phyloP scores from a whole-genome alignment of 2,888 invertebrate genomes.

The Eupithecia abbreviata region DNA sequence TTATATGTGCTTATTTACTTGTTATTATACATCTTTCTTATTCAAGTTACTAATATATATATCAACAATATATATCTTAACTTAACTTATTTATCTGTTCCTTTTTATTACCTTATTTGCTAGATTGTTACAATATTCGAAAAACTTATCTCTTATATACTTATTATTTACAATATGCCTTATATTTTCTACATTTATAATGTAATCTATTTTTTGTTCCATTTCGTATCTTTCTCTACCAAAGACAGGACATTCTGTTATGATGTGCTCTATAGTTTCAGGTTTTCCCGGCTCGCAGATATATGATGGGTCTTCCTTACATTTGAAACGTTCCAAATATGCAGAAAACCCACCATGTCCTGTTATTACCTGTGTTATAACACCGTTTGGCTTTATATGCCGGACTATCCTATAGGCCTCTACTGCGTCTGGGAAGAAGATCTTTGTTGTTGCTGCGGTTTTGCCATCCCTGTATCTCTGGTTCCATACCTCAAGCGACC shows the following conservation, averaged over 20 bases:
- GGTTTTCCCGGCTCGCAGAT: slow-evolving; percentile 2
- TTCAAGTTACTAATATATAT: no score
- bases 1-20: no score
- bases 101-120: not conserved
- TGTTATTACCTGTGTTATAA: not conserved
- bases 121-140: not conserved
- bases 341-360: slow-evolving; percentile 12
- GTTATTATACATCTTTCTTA: no score
- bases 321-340: slow-evolving; percentile 14
- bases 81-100: not conserved
- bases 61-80: not conserved
- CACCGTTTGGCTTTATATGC: not conserved
- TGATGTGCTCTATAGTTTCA: not conserved
- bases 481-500: slow-evolving; percentile 20
- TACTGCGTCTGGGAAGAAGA: slow-evolving; percentile 24
- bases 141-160: not conserved
- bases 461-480: not conserved
- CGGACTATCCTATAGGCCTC: not conserved
- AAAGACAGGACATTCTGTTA: slow-evolving; percentile 9
- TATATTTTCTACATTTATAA: not conserved
- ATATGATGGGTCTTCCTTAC: slow-evolving; percentile 16
- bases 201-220: not conserved
- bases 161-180: not conserved
- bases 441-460: not conserved
- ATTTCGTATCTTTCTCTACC: not conserved